phyloP scores from a whole-genome alignment of 1,140 invertebrate genomes.

The Caenorhabditis brenneri region DNA sequence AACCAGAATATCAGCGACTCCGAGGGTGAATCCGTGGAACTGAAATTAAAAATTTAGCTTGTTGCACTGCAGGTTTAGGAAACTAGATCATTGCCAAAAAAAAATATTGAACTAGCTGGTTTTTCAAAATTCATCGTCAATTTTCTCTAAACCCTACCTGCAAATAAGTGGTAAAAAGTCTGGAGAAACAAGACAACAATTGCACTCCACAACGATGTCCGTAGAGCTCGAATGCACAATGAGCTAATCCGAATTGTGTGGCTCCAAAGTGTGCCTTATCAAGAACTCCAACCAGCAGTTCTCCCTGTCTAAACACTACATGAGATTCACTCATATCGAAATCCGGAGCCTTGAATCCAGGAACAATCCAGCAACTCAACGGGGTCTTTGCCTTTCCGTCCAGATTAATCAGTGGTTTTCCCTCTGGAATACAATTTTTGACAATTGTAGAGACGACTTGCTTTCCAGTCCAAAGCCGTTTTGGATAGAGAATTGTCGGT shows the following conservation, averaged over 20 bases:
- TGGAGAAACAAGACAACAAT: slow-evolving; percentile 85
- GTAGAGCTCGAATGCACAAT: slow-evolving; percentile 78
- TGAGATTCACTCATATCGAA: slow-evolving; percentile 85
- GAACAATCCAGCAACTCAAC: slow-evolving; percentile 74
- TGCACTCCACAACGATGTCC: slow-evolving; percentile 83
- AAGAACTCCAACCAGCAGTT: slow-evolving; percentile 88
- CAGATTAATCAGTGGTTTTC: slow-evolving; percentile 80
- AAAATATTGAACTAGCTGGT: too few species aligned
- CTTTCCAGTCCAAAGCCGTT: slow-evolving; percentile 92
- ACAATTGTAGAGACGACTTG: slow-evolving; percentile 78
- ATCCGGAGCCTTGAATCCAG: slow-evolving; percentile 57
- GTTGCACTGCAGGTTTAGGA: too few species aligned
- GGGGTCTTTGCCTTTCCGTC: slow-evolving; percentile 84
- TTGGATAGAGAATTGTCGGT: slow-evolving; percentile 88
- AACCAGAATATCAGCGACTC: slow-evolving; percentile 91
- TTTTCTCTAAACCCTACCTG: slow-evolving; percentile 75
- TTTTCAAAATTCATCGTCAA: not conserved
- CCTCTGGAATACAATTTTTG: slow-evolving; percentile 83
- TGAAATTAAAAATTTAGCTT: slow-evolving; percentile 48
- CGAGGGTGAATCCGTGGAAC: slow-evolving; percentile 86
- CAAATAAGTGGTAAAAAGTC: slow-evolving; percentile 87
- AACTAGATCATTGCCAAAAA: too few species aligned
- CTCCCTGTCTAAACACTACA: slow-evolving; percentile 85
- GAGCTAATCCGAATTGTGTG: slow-evolving; percentile 83
- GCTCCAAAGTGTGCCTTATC: slow-evolving; percentile 96